Conservation (phyloP, 2,113 vertebrate species). For the Protomyctophum bolini region DNA sequence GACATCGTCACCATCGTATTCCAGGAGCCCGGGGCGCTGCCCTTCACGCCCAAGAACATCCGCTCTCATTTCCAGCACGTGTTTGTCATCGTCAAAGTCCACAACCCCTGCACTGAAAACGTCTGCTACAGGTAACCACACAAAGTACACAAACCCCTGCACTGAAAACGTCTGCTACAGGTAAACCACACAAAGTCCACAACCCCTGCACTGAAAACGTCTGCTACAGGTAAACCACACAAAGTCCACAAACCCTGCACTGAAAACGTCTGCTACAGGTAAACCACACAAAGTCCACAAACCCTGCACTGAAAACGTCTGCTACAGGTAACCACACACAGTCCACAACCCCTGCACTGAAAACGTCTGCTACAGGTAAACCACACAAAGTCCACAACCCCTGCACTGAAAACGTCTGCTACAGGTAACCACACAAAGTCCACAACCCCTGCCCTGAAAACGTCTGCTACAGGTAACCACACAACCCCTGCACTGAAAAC, state of each 20-base stretch:
- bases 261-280: slow-evolving; percentile 97
- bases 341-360: slow-evolving; percentile 97
- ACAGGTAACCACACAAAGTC: too few species aligned
- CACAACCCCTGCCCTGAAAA: slow-evolving; percentile 96
- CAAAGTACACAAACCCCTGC: slow-evolving; percentile 94
- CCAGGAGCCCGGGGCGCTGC: slow-evolving; percentile 96
- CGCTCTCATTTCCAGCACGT: slow-evolving; percentile 98
- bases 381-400: slow-evolving; percentile 93
- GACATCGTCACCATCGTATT: slow-evolving; percentile 99
- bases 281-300: slow-evolving; percentile 94
- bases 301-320: slow-evolving; percentile 96
- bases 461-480: slow-evolving; percentile 98
- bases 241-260: slow-evolving; percentile 95
- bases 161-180: slow-evolving; percentile 97
- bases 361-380: slow-evolving; percentile 96
- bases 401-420: slow-evolving; percentile 96
- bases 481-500: slow-evolving; percentile 95
- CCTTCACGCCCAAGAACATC: slow-evolving; percentile 96
- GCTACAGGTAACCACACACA: too few species aligned
- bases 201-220: slow-evolving; percentile 96
- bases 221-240: too few species aligned
- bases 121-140: slow-evolving; percentile 82
- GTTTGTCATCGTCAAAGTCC: slow-evolving; percentile 96
- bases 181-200: slow-evolving; percentile 93
- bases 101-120: slow-evolving; percentile 95